Evolutionary conservation across 2,888 invertebrate species (phyloP).

Genomic region (Andricus quercusramuli): DNA sequence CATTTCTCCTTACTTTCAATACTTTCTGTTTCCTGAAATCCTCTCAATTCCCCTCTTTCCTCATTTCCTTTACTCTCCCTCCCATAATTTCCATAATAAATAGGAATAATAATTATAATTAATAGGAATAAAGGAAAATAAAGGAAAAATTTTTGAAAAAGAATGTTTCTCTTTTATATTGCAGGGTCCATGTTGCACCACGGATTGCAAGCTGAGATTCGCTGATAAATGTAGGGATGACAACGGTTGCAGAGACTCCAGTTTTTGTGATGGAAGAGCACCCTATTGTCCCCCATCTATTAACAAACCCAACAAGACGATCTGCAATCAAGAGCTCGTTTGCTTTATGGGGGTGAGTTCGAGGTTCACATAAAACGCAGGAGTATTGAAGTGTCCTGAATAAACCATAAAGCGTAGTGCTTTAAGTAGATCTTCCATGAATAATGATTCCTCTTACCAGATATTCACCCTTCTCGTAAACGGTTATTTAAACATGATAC

Average conservation of each 20-base stretch:
- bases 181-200: conserved; percentile 96
- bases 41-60: too few species aligned
- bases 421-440: not conserved
- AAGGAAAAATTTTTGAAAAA: not conserved
- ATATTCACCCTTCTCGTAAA: not conserved
- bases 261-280: conserved; percentile 93
- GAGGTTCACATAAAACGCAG: not conserved
- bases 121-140: too few species aligned
- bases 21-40: too few species aligned
- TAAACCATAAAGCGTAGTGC: conserved; percentile 1
- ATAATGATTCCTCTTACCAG: not conserved
- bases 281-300: conserved; percentile 95
- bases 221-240: conserved; percentile 94
- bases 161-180: conserved; percentile 45
- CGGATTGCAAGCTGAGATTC: conserved; percentile 90
- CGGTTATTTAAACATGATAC: not conserved
- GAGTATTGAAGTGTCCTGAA: not conserved
- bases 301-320: conserved; percentile 95
- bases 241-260: conserved; percentile 95
- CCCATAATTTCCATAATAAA: too few species aligned
- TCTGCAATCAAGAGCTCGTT: conserved; percentile 98
- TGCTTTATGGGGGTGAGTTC: conserved; percentile 95
- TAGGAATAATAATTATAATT: too few species aligned
- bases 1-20: too few species aligned
- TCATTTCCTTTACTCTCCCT: too few species aligned